Evolutionary conservation across 2,888 invertebrate genomes (phyloP).

Genomic region (Hymenopus coronatus): DNA sequence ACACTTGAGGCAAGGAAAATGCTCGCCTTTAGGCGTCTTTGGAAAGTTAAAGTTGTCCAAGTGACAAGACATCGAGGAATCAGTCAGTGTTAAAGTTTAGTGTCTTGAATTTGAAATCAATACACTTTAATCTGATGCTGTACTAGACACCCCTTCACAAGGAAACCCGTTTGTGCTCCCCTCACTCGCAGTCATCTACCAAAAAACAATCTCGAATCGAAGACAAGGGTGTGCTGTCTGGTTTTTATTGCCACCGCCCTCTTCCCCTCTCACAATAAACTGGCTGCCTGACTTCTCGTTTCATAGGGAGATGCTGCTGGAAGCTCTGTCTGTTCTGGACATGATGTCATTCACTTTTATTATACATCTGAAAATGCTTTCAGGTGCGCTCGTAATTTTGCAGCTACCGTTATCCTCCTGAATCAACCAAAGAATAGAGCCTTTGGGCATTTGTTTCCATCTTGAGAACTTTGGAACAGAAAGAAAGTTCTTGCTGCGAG

Average conservation of each 20-base stretch:
- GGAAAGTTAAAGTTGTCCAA: no score
- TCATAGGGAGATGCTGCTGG: background rate
- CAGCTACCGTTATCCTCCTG: background rate
- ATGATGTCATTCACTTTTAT: background rate
- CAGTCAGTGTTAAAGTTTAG: background rate
- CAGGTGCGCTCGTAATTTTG: background rate
- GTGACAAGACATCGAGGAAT: background rate
- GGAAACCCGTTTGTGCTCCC: background rate
- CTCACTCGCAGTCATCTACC: background rate
- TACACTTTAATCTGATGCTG: constrained; percentile 3
- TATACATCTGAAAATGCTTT: background rate
- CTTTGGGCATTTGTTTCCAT: no score
- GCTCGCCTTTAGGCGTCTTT: no score
- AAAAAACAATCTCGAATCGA: constrained; percentile 15
- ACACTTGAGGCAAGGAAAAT: no score
- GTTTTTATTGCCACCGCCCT: constrained; percentile 16
- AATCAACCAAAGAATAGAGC: no score
- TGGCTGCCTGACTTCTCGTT: background rate
- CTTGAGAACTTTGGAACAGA: no score
- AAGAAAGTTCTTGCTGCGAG: no score
- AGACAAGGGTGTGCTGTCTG: constrained; percentile 1
- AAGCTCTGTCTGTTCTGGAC: background rate
- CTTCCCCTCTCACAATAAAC: constrained; percentile 14
- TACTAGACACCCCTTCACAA: background rate
- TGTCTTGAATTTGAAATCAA: constrained; percentile 2